Conservation (phyloP, 2,113 vertebrate genomes). For the Dipodomys stephensi region DNA sequence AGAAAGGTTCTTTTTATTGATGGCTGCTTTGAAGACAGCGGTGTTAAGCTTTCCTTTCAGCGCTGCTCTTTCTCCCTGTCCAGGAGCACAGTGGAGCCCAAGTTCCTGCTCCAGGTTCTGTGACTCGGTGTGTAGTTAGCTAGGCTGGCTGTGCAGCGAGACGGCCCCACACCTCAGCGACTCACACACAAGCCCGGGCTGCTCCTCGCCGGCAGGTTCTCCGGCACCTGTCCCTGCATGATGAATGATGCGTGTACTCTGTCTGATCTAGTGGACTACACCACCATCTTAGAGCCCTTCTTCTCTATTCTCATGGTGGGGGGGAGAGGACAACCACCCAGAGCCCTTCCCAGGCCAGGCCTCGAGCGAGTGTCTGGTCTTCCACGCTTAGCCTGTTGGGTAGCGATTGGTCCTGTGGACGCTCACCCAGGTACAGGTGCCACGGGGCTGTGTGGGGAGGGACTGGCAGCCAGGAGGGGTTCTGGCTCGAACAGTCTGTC, state of each 20-base stretch:
- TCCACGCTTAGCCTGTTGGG: no score
- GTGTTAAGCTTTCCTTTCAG: neutral
- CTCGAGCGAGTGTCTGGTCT: neutral
- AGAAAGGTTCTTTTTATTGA: slow-evolving; percentile 31
- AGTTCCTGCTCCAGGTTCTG: neutral
- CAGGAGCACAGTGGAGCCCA: rapidly evolving
- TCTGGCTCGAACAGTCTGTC: neutral
- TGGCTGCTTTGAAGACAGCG: neutral
- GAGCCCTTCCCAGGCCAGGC: neutral
- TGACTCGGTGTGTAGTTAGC: neutral
- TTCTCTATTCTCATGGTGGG: neutral
- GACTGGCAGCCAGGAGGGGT: neutral
- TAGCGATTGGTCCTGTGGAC: neutral
- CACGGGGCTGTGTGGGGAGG: neutral
- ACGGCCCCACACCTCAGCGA: neutral
- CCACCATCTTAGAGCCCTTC: neutral
- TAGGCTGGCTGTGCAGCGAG: neutral
- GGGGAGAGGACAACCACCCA: neutral
- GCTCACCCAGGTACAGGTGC: neutral
- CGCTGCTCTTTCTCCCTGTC: neutral
- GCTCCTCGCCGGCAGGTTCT: neutral
- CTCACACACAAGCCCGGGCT: rapidly evolving
- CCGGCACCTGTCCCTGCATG: neutral
- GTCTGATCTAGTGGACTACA: neutral
- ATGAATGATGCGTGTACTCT: neutral